These are phyloP conservation scores for Ophion slaviceki DNA, from an alignment of 2,888 invertebrate genomes.

Conservation along the genomic window DNA sequence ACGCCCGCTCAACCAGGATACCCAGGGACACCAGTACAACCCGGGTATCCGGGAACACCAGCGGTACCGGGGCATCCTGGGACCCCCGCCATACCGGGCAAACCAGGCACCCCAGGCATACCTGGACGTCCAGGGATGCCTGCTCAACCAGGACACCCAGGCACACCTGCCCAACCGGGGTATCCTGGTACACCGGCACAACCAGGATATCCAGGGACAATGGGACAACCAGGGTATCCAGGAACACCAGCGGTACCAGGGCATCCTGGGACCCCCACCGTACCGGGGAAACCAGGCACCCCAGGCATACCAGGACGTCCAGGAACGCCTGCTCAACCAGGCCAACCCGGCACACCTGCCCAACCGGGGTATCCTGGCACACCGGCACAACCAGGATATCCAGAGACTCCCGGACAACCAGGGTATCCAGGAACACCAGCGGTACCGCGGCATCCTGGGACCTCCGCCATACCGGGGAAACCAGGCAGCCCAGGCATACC, in stretches of 20 bases:
- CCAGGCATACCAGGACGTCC: conserved; percentile 75
- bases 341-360: conserved; percentile 81
- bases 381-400: conserved; percentile 68
- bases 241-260: conserved; percentile 73
- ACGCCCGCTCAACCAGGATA: conserved; percentile 42
- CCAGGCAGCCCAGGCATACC: conserved; percentile 78
- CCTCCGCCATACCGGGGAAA: conserved; percentile 81
- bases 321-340: conserved; percentile 68
- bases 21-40: conserved; percentile 56
- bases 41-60: conserved; percentile 61
- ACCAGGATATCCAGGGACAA: conserved; percentile 75
- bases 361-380: conserved; percentile 59
- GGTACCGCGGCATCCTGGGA: conserved; percentile 82
- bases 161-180: conserved; percentile 55
- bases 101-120: conserved; percentile 71
- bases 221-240: conserved; percentile 75
- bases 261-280: conserved; percentile 84
- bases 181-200: conserved; percentile 42
- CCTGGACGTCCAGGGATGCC: conserved; percentile 45
- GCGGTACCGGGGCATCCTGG: conserved; percentile 68
- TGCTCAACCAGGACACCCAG: conserved; percentile 60
- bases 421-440: conserved; percentile 67
- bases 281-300: conserved; percentile 77
- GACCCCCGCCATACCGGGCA: conserved; percentile 83
- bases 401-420: conserved; percentile 77